Conservation (phyloP, 2,888 invertebrate species). For the Brachyptera risi region DNA sequence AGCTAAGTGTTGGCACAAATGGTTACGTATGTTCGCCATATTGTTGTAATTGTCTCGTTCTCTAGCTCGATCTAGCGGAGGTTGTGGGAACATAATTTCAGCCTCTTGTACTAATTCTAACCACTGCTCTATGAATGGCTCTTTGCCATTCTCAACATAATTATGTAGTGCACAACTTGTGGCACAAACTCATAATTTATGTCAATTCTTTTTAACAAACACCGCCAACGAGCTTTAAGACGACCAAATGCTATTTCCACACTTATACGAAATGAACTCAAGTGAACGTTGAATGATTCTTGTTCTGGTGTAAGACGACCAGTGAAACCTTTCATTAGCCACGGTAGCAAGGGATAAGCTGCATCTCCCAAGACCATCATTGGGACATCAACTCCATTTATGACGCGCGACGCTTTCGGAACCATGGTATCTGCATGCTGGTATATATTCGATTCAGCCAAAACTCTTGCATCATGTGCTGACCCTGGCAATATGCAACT, state of each 20-base stretch:
- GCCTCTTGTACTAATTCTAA: slow-evolving; percentile 18
- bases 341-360: slow-evolving; percentile 33
- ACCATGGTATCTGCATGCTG: not conserved
- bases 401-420: slow-evolving; percentile 14
- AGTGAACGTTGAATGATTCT: slow-evolving; percentile 34
- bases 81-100: slow-evolving; percentile 23
- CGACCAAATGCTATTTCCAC: slow-evolving; percentile 39
- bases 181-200: slow-evolving; percentile 34
- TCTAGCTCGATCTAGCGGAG: not conserved
- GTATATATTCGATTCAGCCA: not conserved
- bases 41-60: not conserved
- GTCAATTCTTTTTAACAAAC: slow-evolving; percentile 35
- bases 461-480: not conserved
- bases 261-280: slow-evolving; percentile 30
- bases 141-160: slow-evolving; percentile 33
- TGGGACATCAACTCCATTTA: slow-evolving; percentile 30
- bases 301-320: slow-evolving; percentile 29
- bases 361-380: slow-evolving; percentile 33
- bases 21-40: not conserved
- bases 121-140: slow-evolving; percentile 24
- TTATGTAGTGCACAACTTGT: slow-evolving; percentile 35
- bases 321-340: slow-evolving; percentile 33
- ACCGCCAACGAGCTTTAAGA: slow-evolving; percentile 37
- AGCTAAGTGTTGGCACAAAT: not conserved
- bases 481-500: not conserved